These are phyloP conservation scores for Montipora efflorescens DNA, from an alignment of 64 coral and sea anemone species.

Conservation along the genomic window DNA sequence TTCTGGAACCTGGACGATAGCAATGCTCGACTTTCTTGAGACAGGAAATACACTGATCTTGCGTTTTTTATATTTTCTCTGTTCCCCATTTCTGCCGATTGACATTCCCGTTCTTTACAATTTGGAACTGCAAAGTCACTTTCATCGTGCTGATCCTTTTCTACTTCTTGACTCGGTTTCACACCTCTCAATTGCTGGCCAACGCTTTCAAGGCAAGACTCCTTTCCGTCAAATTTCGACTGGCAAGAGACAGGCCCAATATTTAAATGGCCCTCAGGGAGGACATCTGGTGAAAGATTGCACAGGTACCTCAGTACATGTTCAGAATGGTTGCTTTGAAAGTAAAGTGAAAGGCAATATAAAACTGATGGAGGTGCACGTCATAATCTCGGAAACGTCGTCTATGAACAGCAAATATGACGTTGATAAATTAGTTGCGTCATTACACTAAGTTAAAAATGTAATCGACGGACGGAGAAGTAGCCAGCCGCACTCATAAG, in stretches of 20 bases:
- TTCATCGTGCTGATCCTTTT: neutral
- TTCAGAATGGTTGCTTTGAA: neutral
- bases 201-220: neutral
- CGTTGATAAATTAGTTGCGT: neutral
- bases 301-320: neutral
- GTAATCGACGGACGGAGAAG: too few relatives aligned
- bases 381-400: neutral
- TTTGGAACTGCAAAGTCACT: slow-evolving; percentile 19
- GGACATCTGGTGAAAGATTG: neutral
- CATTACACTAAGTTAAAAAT: neutral
- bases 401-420: neutral
- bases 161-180: neutral
- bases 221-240: neutral
- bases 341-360: neutral
- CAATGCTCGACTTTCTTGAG: neutral
- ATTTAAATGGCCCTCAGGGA: neutral
- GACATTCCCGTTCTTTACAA: slow-evolving; percentile 7
- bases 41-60: neutral
- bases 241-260: neutral
- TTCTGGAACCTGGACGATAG: neutral
- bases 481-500: too few relatives aligned
- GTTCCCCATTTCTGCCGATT: neutral
- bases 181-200: neutral
- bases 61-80: neutral
- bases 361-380: neutral